These are phyloP conservation scores for Drosophila mercatorum DNA, from an alignment of 2,888 invertebrate species.

Conservation along the genomic window DNA sequence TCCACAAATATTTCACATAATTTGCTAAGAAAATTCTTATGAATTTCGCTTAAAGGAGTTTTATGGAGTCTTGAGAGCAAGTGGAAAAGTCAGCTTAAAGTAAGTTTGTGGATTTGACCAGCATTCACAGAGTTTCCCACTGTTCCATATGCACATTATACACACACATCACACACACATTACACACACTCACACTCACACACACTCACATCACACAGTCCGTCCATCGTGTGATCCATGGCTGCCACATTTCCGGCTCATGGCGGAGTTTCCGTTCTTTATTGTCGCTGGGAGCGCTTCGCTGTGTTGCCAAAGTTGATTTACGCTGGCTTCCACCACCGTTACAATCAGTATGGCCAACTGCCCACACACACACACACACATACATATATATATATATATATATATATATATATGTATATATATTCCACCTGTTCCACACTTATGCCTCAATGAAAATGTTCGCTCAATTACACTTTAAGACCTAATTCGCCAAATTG, in stretches of 20 bases:
- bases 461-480: conserved; percentile 83
- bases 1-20: background rate
- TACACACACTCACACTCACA: background rate
- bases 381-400: conserved; percentile 10
- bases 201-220: background rate
- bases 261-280: conserved; percentile 53
- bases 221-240: conserved; percentile 60
- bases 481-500: conserved; percentile 77
- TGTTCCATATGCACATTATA: no score
- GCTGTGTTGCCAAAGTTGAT: conserved; percentile 44
- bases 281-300: conserved; percentile 24
- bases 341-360: conserved; percentile 10
- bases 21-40: background rate
- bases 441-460: conserved; percentile 78
- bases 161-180: conserved; percentile 5
- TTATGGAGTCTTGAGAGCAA: background rate
- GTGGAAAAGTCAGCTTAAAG: background rate
- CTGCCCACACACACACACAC: conserved; percentile 5
- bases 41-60: background rate
- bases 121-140: background rate
- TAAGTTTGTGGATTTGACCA: background rate
- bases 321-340: conserved; percentile 40
- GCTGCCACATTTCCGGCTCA: conserved; percentile 67
- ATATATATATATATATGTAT: conserved; percentile 8
- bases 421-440: conserved; percentile 26